Base-by-base conservation (phyloP, 2,888 invertebrate species). In the Clivina fossor region DNA sequence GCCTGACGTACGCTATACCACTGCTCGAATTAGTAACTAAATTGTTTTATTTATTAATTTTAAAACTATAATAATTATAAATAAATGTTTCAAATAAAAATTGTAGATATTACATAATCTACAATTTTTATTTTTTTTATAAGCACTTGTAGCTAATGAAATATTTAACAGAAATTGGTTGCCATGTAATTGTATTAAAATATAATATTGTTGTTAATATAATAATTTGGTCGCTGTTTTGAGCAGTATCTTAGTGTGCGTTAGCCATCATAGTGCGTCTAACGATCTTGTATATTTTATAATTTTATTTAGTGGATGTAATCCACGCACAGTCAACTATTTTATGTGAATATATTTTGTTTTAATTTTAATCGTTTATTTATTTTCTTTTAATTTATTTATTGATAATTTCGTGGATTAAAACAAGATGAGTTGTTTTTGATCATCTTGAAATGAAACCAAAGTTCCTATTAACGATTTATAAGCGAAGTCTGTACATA, bases 381-480 rank as follows among this genome's bases (percentile, higher is more conserved):
- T 50, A 50, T 50, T 49, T 56, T 35, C 41, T 53, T 41, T 32
- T 44, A 33, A 43, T 54, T 57, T 47, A 50, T 59, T 57, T 60
- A 56, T 58, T 60, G 59, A 32, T 58, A 58, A 63, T 63, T 37
- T 56, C 49, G 55, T 59, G 63, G 57, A 46, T 63, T 60, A 67
- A 66, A 67, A 69, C 61, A 64, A 60, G 68, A 63, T 62, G 47
- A 71, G 71, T 70, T 71, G 71, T 68, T 68, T 61, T 67, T 67
- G 67, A 71, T 72, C 70, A 72, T 75, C 76, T 72, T 74, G 70
- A 76, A 77, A 77, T 75, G 79, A 78, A 79, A 80, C 79, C 79
- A 79, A 79, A 79, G 79, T 80, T 80, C 79, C 80, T 80, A 80
- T 75, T 78, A n/a, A 76, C 73, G 69, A 72, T 71, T 74, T 74